A percentile compares a stretch with the other conserved stretches of the same genome.
These are phyloP conservation scores for Parapristionchus giblindavisi DNA, from an alignment of 2,888 invertebrate species.

Conservation along the genomic window DNA sequence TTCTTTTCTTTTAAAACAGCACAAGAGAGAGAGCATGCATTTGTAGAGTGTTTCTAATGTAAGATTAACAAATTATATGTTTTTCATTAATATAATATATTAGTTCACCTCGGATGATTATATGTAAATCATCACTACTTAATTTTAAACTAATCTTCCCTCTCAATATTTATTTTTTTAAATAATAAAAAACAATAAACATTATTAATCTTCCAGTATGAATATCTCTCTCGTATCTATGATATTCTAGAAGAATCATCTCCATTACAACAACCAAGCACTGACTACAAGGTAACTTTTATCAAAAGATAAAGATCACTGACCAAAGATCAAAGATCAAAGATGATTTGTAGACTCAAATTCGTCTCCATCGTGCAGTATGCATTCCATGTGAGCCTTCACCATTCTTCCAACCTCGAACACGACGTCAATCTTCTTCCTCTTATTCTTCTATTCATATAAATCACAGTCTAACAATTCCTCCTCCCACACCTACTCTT, in stretches of 20 bases:
- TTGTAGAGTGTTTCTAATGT: no score
- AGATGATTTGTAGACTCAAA: conserved; percentile 3
- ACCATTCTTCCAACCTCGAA: conserved; percentile 30
- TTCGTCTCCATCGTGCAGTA: conserved; percentile 18
- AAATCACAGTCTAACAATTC: background rate
- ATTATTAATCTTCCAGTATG: background rate
- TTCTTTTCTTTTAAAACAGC: background rate
- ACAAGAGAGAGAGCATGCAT: no score
- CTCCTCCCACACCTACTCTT: background rate
- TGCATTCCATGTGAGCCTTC: conserved; percentile 20
- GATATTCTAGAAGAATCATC: conserved; percentile 30
- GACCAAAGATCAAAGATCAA: no score
- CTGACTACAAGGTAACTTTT: conserved; percentile 6
- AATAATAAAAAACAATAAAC: background rate
- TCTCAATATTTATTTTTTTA: background rate
- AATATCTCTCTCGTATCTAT: conserved; percentile 24
- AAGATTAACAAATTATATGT: no score
- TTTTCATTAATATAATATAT: no score
- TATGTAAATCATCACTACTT: background rate
- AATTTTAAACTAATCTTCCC: background rate
- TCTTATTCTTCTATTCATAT: background rate
- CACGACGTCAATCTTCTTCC: background rate
- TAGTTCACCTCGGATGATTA: no score
- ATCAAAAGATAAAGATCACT: no score
- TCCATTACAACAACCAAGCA: conserved; percentile 7